Conservation (phyloP, 2,797 vertebrate species). For the Scyliorhinus canicula region DNA sequence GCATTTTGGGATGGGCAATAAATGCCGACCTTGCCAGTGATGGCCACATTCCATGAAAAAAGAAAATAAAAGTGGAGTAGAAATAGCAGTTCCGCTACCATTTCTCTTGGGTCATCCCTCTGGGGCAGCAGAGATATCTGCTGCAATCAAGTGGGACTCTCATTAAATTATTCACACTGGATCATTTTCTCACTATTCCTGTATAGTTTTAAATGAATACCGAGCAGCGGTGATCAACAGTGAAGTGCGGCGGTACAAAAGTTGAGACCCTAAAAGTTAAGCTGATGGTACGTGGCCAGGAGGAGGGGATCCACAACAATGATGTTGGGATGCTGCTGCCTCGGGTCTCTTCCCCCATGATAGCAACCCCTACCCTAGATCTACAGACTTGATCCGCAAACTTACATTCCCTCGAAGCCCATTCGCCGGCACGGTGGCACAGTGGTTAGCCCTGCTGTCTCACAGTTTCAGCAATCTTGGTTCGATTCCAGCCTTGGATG, state of each 20-base stretch:
- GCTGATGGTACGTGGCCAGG: too few relatives aligned
- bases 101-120: neutral
- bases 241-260: neutral
- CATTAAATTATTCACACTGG: neutral
- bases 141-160: neutral
- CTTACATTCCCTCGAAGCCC: neutral
- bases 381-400: neutral
- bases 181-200: too few relatives aligned
- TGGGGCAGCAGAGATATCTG: neutral
- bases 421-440: too few relatives aligned
- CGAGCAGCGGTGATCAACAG: too few relatives aligned
- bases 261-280: neutral
- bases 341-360: neutral
- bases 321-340: neutral
- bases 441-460: too few relatives aligned
- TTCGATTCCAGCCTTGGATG: too few relatives aligned
- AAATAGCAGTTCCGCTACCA: neutral
- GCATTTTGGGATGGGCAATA: neutral
- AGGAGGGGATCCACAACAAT: neutral
- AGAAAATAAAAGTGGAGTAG: neutral
- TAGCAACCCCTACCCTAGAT: neutral
- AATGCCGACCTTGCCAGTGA: neutral
- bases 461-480: too few relatives aligned
- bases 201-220: neutral
- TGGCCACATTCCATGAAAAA: neutral